Evolutionary conservation across 2,888 invertebrate species (phyloP).

Genomic region (Eurytoma californica): DNA sequence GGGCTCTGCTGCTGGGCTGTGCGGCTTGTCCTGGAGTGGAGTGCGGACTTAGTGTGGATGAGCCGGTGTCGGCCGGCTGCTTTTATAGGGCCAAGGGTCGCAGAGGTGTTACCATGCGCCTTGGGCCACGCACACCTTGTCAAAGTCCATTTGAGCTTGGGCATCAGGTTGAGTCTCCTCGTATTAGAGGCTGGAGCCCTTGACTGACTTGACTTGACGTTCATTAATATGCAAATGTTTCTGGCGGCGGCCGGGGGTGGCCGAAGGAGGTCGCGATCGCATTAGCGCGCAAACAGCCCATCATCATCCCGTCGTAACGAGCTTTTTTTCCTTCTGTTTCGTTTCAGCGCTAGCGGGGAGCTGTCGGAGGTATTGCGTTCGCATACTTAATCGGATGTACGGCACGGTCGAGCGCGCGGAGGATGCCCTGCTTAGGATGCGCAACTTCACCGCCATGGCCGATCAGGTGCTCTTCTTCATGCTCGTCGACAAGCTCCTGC

Average conservation of each 20-base stretch:
- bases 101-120: slow-evolving; percentile 36
- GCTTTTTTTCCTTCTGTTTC: neutral
- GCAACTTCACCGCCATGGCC: slow-evolving; percentile 82
- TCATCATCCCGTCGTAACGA: slow-evolving; percentile 46
- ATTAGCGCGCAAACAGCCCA: slow-evolving; percentile 58
- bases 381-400: slow-evolving; percentile 21
- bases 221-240: slow-evolving; percentile 70
- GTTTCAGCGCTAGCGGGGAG: neutral
- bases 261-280: neutral
- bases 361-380: neutral
- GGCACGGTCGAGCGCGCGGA: slow-evolving; percentile 79
- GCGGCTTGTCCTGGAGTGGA: no score
- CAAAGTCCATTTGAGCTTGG: neutral
- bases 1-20: neutral
- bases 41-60: slow-evolving; percentile 27
- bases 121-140: neutral
- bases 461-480: slow-evolving; percentile 86
- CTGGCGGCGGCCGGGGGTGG: neutral
- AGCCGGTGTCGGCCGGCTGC: slow-evolving; percentile 8
- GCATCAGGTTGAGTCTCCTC: slow-evolving; percentile 52
- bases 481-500: slow-evolving; percentile 82
- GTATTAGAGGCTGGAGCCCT: slow-evolving; percentile 56
- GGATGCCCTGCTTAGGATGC: slow-evolving; percentile 81
- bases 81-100: slow-evolving; percentile 24
- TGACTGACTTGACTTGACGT: slow-evolving; percentile 59